Evolutionary conservation across 1,140 invertebrate genomes (phyloP).

Genomic region (Caenorhabditis inopinata): DNA sequence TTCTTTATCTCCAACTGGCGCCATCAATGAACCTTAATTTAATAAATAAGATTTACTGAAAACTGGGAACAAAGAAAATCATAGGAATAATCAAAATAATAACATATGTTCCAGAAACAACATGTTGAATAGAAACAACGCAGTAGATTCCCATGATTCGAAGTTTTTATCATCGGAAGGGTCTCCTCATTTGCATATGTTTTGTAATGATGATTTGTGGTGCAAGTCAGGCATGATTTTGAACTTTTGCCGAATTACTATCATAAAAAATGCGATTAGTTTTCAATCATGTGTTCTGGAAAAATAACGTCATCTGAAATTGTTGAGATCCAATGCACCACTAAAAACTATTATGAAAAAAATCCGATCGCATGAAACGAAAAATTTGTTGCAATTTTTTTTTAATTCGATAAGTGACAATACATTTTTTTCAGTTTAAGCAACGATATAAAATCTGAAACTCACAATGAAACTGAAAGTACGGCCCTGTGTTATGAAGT

Average conservation of each 20-base stretch:
- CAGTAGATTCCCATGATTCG: not conserved
- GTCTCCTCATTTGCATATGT: constrained; percentile 12
- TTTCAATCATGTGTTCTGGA: not conserved
- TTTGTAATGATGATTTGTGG: constrained; percentile 5
- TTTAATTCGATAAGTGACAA: no score
- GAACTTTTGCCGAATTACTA: not conserved
- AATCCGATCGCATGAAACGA: no score
- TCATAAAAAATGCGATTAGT: not conserved
- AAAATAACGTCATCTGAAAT: not conserved
- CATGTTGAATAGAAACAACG: no score
- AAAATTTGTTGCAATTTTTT: no score
- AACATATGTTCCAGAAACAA: no score
- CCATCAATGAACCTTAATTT: not conserved
- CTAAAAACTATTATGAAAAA: no score
- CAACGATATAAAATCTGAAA: no score
- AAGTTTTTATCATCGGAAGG: not conserved
- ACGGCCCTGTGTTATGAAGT: no score
- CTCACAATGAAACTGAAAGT: no score
- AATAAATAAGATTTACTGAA: no score
- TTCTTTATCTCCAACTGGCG: not conserved
- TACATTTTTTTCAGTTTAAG: no score
- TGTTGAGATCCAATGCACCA: no score
- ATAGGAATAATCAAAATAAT: not conserved
- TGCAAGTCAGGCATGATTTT: not conserved
- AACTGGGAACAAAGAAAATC: not conserved